These are phyloP conservation scores for Aphelinus certus DNA, from an alignment of 1,140 invertebrate species.

Conservation along the genomic window DNA sequence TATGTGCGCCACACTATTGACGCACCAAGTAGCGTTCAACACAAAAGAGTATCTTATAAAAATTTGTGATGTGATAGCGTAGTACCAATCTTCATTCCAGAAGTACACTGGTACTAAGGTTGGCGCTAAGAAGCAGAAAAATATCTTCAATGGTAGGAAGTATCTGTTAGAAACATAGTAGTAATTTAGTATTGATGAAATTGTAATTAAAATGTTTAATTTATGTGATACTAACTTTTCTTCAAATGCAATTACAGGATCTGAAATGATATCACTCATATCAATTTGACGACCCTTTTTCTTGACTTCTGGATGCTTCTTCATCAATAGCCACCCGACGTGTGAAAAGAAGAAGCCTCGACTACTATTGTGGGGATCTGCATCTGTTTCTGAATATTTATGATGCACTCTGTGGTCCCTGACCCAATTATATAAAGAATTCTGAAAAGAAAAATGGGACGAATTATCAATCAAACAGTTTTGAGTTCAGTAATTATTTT, in stretches of 20 bases:
- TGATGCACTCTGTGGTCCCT: constrained; percentile 38
- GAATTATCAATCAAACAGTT: not conserved
- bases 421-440: constrained; percentile 38
- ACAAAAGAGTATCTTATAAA: constrained; percentile 69
- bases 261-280: constrained; percentile 33
- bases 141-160: constrained; percentile 67
- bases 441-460: constrained; percentile 16
- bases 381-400: constrained; percentile 40
- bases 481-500: not conserved
- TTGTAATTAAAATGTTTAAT: not conserved
- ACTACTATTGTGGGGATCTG: constrained; percentile 38
- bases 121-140: constrained; percentile 71
- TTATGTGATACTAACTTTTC: constrained; percentile 25
- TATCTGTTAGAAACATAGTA: constrained; percentile 53
- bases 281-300: constrained; percentile 35
- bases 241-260: constrained; percentile 34
- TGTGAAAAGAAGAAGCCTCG: constrained; percentile 39
- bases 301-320: constrained; percentile 34
- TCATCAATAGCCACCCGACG: constrained; percentile 38
- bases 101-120: constrained; percentile 69
- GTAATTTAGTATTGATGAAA: too few relatives aligned
- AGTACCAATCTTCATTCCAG: constrained; percentile 72
- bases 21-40: constrained; percentile 75
- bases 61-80: constrained; percentile 65
- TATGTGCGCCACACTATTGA: constrained; percentile 75